These are phyloP conservation scores for Ctenodactylus gundi DNA, from an alignment of 2,113 vertebrate species.

Conservation along the genomic window DNA sequence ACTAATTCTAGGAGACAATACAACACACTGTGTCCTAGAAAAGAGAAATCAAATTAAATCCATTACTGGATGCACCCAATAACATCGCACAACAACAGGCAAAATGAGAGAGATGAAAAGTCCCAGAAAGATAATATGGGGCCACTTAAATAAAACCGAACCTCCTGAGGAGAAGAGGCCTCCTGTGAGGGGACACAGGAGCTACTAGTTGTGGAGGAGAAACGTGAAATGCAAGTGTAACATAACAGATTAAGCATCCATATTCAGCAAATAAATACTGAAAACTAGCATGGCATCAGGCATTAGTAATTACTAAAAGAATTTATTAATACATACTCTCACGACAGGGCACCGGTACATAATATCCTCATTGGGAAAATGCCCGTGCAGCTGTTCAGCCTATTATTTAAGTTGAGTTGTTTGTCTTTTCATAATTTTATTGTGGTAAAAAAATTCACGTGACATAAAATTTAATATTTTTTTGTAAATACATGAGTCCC, in stretches of 20 bases:
- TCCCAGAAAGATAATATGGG: not conserved
- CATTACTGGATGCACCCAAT: not conserved
- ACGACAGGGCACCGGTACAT: too few species aligned
- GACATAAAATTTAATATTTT: too few species aligned
- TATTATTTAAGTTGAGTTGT: not conserved
- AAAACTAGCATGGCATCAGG: not conserved
- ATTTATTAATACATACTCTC: not conserved
- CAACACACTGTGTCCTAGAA: not conserved
- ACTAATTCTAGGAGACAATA: not conserved
- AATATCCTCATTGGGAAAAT: not conserved
- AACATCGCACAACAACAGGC: accelerated
- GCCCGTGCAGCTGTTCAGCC: not conserved
- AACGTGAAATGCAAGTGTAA: not conserved
- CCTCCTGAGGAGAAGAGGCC: not conserved
- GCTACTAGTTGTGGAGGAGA: not conserved
- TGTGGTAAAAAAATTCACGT: too few species aligned
- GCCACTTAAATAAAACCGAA: not conserved
- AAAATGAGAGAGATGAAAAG: not conserved
- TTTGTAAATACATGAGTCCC: too few species aligned
- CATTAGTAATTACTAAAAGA: not conserved
- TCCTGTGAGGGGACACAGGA: not conserved
- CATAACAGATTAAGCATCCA: not conserved
- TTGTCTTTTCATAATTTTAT: not conserved
- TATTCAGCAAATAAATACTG: not conserved
- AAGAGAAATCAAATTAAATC: not conserved